Conservation (phyloP, 2,113 vertebrate genomes). For the Aphyosemion australe region DNA sequence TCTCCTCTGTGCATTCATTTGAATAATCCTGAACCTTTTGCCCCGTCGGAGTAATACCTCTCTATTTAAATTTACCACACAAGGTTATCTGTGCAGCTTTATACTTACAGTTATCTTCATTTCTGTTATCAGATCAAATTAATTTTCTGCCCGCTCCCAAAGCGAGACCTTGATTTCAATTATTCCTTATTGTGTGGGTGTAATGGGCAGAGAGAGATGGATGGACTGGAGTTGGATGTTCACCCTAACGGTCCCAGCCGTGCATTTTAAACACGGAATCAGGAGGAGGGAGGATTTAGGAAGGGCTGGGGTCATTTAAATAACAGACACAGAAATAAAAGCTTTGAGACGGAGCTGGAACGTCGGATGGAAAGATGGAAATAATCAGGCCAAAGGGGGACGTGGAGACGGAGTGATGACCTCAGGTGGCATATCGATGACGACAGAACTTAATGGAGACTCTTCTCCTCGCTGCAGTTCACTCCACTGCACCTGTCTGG, state of each 20-base stretch:
- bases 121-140: slow-evolving; percentile 25
- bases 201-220: slow-evolving; percentile 43
- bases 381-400: slow-evolving; percentile 34
- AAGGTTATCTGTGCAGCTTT: background rate
- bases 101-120: slow-evolving; percentile 23
- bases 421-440: slow-evolving; percentile 58
- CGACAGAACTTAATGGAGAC: slow-evolving; percentile 68
- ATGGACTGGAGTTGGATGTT: slow-evolving; percentile 35
- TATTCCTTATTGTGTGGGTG: slow-evolving; percentile 38
- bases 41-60: slow-evolving; percentile 11
- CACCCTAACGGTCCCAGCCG: slow-evolving; percentile 45
- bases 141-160: slow-evolving; percentile 18
- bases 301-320: slow-evolving; percentile 41
- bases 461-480: slow-evolving; percentile 57
- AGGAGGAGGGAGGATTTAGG: slow-evolving; percentile 15
- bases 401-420: slow-evolving; percentile 32
- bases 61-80: slow-evolving; percentile 30
- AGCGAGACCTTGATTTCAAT: slow-evolving; percentile 41
- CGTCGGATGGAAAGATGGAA: slow-evolving; percentile 35
- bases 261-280: slow-evolving; percentile 51
- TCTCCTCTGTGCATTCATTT: slow-evolving; percentile 7
- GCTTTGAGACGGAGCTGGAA: background rate
- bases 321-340: slow-evolving; percentile 32
- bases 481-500: slow-evolving; percentile 68
- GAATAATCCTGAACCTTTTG: slow-evolving; percentile 19